A percentile compares a stretch with the other conserved stretches of the same genome.
Evolutionary conservation across 23 tunicate species (phyloP).

Genomic region (Ciona savignyi): DNA sequence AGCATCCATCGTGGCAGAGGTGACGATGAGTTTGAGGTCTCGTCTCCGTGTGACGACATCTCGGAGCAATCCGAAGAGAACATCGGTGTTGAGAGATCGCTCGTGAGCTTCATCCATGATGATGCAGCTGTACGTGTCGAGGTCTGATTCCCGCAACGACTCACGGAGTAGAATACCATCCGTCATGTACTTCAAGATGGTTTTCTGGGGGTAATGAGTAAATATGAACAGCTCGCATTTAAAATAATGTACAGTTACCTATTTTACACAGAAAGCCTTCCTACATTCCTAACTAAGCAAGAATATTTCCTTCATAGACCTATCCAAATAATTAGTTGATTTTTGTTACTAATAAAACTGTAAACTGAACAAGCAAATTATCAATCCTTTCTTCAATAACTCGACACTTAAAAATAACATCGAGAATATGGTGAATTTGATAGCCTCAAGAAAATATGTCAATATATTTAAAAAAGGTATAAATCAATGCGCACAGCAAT

Average conservation of each 20-base stretch:
- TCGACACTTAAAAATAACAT: no score
- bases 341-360: no score
- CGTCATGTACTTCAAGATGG: constrained; percentile 96
- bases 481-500: no score
- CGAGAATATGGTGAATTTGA: no score
- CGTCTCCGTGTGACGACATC: constrained; percentile 80
- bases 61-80: constrained; percentile 90
- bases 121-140: constrained; percentile 89
- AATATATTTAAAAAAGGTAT: no score
- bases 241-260: no score
- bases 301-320: not conserved
- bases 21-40: constrained; percentile 95
- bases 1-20: constrained; percentile 99
- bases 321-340: not conserved
- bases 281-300: no score
- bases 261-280: no score
- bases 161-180: constrained; percentile 98
- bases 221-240: no score
- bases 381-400: no score
- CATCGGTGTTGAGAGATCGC: constrained; percentile 97
- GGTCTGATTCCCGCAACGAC: constrained; percentile 83
- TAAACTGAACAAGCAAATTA: no score
- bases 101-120: constrained; percentile 99
- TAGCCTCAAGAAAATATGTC: no score
- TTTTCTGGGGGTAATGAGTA: constrained; percentile 67